Conservation (phyloP, 2,888 invertebrate genomes). For the Schrankia costaestrigalis region DNA sequence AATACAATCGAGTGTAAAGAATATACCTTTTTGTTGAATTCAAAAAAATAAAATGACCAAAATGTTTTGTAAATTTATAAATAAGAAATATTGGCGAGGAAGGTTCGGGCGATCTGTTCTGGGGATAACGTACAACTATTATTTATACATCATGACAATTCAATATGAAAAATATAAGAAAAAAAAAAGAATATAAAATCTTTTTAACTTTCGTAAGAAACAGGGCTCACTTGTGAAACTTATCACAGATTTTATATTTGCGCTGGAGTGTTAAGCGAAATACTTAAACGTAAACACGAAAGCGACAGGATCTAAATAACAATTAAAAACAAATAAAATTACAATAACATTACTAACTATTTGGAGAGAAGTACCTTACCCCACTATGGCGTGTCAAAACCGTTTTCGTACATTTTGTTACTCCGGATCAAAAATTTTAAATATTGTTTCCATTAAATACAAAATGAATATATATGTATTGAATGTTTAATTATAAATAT, state of each 20-base stretch:
- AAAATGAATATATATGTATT: constrained; percentile 57
- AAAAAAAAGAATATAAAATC: constrained; percentile 50
- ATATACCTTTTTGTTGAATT: constrained; percentile 42
- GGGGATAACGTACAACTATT: too few species aligned
- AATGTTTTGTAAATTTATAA: constrained; percentile 62
- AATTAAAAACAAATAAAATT: constrained; percentile 7
- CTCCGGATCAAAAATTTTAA: constrained; percentile 50
- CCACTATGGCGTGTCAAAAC: constrained; percentile 22
- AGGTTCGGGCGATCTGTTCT: constrained; percentile 31
- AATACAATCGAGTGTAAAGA: constrained; percentile 31
- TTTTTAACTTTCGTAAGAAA: constrained; percentile 43
- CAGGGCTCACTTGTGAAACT: constrained; percentile 65
- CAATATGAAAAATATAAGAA: constrained; percentile 13
- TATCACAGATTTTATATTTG: constrained; percentile 55
- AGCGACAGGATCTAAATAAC: constrained; percentile 35
- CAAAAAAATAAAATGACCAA: constrained; percentile 59
- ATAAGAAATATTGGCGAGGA: constrained; percentile 44
- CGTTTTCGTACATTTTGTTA: constrained; percentile 50
- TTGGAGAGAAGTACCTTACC: constrained; percentile 13
- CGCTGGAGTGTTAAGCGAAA: constrained; percentile 26
- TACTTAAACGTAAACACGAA: constrained; percentile 29
- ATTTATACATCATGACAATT: too few species aligned
- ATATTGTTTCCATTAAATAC: constrained; percentile 51
- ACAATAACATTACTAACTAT: constrained; percentile 1
- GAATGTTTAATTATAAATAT: constrained; percentile 56